Percentiles rank a stretch among this genome's conserved stretches.
Evolutionary conservation across 2,113 vertebrate species (phyloP).

Genomic region (Oxyruncus cristatus): DNA sequence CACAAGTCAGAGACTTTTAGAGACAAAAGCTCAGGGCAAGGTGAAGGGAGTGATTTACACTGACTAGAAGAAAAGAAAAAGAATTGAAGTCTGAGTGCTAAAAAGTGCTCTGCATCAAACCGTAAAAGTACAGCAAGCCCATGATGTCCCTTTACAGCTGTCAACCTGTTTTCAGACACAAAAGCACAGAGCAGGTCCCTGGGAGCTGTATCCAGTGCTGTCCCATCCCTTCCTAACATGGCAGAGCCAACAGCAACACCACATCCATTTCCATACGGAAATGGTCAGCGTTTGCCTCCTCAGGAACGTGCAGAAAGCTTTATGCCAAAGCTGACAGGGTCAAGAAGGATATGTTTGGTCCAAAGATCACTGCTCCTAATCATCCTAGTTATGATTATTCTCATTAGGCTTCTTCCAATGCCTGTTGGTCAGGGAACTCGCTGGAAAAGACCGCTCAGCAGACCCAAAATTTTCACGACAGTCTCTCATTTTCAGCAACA

Average conservation of each 20-base stretch:
- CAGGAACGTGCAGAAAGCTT: neutral
- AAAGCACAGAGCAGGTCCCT: neutral
- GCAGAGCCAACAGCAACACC: neutral
- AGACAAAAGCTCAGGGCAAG: neutral
- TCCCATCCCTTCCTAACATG: neutral
- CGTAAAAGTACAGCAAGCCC: neutral
- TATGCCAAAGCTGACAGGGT: neutral
- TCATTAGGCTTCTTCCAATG: neutral
- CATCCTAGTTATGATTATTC: neutral
- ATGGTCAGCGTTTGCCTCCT: neutral
- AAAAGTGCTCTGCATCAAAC: neutral
- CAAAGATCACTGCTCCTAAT: neutral
- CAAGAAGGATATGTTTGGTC: neutral
- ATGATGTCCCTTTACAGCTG: neutral
- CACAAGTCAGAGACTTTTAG: neutral
- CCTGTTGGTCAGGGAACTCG: neutral
- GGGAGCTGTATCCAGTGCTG: neutral
- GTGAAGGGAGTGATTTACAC: neutral
- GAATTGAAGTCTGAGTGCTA: neutral
- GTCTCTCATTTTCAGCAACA: neutral
- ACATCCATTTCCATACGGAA: neutral
- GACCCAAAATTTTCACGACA: neutral
- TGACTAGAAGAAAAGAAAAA: neutral
- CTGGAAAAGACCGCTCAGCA: neutral
- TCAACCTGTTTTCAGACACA: neutral